Evolutionary conservation across 2,888 invertebrate genomes (phyloP), one percentile per base, ranked within the genome.

Genomic region (Xanthorhoe designata): DNA sequence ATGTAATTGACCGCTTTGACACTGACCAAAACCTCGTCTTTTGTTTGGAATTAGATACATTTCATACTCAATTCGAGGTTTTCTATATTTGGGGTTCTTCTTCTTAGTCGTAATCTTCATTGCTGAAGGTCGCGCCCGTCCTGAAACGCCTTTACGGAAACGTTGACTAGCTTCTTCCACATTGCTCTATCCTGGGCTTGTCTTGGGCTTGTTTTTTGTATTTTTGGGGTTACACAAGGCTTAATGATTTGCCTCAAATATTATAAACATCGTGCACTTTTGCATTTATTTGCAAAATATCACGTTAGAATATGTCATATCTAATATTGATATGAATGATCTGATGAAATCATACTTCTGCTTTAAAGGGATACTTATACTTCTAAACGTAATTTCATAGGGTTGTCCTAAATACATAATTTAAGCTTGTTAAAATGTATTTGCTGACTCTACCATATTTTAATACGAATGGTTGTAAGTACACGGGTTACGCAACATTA

Each of bases 401-500:
- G 15, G 6, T 5, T 32, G 32, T 32, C 5, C 7, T 32, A 32
- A 32, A 32, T 32, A 32, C 32, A 42, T 13, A 13, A 13, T 42
- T 3, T 13, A 13, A 3, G 0, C 13, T 10, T 10, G 13, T 13
- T 17, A 15, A 17, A 49, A 53, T 19, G 19, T 17, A 2, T 42
- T 52, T 17, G 6, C 10, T 38, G 32, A 17, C 8, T 24, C 45
- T 53, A 17, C 45, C 8, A 32, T 10, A 53, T 56, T 24, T 51
- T 24, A 24, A 49, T 61, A 51, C 42, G 50, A 62, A 62, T 62
- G 62, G 42, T 15, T 62, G 56, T 62, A 45, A 29, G 42, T 53
- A 52, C 60, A 53, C 42, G 24, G 32, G 57, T 35, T 47, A 63
- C 63, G 63, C 51, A 56, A 58, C 63, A 63, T 63, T 63, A 63